Conservation (phyloP, 64 coral and sea anemone genomes). For the Acropora yongei region DNA sequence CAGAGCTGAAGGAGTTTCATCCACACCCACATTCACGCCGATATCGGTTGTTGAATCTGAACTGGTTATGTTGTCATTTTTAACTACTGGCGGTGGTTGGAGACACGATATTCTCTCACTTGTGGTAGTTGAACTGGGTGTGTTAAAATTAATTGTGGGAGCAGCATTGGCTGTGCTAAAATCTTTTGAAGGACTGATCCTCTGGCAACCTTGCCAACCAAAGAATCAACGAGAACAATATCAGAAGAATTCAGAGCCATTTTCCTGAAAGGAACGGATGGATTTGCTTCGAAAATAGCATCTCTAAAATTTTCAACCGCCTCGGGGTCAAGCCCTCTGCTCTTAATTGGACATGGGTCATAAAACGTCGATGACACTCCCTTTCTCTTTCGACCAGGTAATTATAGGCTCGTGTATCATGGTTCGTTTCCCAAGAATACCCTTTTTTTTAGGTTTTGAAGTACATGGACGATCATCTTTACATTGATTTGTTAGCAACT, state of each 20-base stretch:
- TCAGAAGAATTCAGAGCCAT: slow-evolving; percentile 53
- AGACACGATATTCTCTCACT: too few species aligned
- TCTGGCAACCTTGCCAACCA: slow-evolving; percentile 66
- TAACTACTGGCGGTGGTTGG: background rate
- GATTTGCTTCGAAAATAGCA: slow-evolving; percentile 27
- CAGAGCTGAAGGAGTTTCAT: background rate
- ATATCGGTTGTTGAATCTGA: background rate
- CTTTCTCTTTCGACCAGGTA: slow-evolving; percentile 60
- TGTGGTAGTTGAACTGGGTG: background rate
- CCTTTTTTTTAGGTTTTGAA: slow-evolving; percentile 79
- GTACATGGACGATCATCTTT: slow-evolving; percentile 52
- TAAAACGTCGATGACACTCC: slow-evolving; percentile 61
- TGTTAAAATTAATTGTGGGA: background rate
- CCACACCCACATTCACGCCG: background rate
- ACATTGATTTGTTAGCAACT: slow-evolving; percentile 5
- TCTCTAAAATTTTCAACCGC: slow-evolving; percentile 67
- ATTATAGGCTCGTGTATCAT: slow-evolving; percentile 65
- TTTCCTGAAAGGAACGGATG: slow-evolving; percentile 69
- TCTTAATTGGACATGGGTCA: slow-evolving; percentile 71
- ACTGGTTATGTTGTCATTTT: background rate
- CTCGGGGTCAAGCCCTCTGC: slow-evolving; percentile 41
- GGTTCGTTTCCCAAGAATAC: slow-evolving; percentile 61
- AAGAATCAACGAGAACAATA: slow-evolving; percentile 39
- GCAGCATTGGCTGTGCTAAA: slow-evolving; percentile 25
- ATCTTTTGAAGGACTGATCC: slow-evolving; percentile 78